Percentiles rank a stretch among this genome's conserved stretches.
Conservation (phyloP, 2,797 vertebrate species). For the Leptoclinus maculatus region DNA sequence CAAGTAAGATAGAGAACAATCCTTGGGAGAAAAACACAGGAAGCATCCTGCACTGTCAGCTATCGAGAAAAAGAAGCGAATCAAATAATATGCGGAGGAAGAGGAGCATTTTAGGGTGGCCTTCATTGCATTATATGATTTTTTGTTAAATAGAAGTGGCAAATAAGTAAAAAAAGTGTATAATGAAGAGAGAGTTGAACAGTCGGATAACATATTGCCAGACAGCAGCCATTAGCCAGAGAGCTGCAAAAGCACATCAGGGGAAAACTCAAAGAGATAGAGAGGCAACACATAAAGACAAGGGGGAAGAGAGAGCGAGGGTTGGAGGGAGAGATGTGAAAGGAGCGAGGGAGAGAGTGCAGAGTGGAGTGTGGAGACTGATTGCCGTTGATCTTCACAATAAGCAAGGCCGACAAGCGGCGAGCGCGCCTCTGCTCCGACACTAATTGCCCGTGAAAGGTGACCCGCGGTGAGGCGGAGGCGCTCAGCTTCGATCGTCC, state of each 20-base stretch:
- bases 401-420: conserved; percentile 97
- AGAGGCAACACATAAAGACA: conserved; percentile 73
- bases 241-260: conserved; percentile 77
- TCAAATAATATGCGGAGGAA: conserved; percentile 18
- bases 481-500: conserved; percentile 93
- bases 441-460: conserved; percentile 99
- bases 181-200: conserved; percentile 72
- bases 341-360: conserved; percentile 66
- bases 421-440: conserved; percentile 93
- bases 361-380: conserved; percentile 81
- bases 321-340: conserved; percentile 61
- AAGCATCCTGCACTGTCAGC: conserved; percentile 36
- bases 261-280: conserved; percentile 72
- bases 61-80: conserved; percentile 17
- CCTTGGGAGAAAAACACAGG: conserved; percentile 11
- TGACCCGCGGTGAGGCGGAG: conserved; percentile 94
- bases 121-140: conserved; percentile 53
- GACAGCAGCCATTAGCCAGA: conserved; percentile 73
- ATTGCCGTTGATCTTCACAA: conserved; percentile 90
- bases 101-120: conserved; percentile 10
- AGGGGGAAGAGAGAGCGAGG: conserved; percentile 68
- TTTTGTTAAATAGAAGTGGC: conserved; percentile 48
- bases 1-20: conserved; percentile 5
- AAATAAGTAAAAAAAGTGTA: conserved; percentile 56
- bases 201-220: conserved; percentile 73